phyloP scores from a whole-genome alignment of 2,888 invertebrate species.

The Cyrtodaria siliqua region DNA sequence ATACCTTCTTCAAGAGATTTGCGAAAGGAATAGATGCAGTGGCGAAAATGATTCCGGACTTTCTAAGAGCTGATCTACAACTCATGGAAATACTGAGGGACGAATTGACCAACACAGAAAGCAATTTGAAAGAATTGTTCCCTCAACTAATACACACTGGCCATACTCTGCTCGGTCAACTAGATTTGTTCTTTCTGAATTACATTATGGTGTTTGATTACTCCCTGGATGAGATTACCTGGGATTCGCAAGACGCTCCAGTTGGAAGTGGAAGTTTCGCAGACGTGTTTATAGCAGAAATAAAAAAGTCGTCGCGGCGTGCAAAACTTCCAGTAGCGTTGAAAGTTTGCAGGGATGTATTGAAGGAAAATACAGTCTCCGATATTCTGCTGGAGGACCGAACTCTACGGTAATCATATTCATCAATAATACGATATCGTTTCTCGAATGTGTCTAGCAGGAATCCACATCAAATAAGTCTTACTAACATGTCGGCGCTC shows the following conservation, averaged over 20 bases:
- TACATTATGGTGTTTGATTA: slow-evolving; percentile 77
- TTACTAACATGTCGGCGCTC: no score
- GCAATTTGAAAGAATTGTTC: slow-evolving; percentile 65
- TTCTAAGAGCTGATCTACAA: slow-evolving; percentile 75
- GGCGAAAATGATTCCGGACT: slow-evolving; percentile 76
- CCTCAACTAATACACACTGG: slow-evolving; percentile 63
- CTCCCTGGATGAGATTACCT: slow-evolving; percentile 68
- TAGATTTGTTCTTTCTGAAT: slow-evolving; percentile 78
- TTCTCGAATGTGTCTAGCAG: no score
- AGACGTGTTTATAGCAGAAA: slow-evolving; percentile 70
- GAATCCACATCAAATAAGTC: no score
- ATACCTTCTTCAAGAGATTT: slow-evolving; percentile 74
- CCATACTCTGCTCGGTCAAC: slow-evolving; percentile 64
- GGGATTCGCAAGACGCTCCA: slow-evolving; percentile 59
- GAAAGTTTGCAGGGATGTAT: slow-evolving; percentile 70
- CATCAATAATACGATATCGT: no score
- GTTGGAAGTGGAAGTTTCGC: slow-evolving; percentile 80
- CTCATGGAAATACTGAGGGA: slow-evolving; percentile 70
- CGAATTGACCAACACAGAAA: slow-evolving; percentile 66
- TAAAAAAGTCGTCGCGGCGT: slow-evolving; percentile 27
- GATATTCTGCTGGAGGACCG: slow-evolving; percentile 78
- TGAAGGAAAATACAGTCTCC: slow-evolving; percentile 67
- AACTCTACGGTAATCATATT: slow-evolving; percentile 74
- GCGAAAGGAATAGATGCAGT: slow-evolving; percentile 71
- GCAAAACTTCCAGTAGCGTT: slow-evolving; percentile 66